Base-by-base conservation (phyloP, 2,888 invertebrate species). In the Troides oblongomaculatus region DNA sequence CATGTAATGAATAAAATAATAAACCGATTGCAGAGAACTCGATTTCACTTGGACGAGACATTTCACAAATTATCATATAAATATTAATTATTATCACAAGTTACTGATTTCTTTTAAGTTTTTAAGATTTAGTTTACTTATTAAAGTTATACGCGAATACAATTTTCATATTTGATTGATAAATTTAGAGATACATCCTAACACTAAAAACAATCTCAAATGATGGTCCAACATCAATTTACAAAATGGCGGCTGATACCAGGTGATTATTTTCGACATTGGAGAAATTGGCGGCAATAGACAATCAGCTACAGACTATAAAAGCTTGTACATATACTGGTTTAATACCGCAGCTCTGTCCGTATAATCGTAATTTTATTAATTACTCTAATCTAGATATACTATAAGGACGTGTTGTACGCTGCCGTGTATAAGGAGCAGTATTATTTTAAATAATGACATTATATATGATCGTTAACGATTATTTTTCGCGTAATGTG, bases 391-490 rank as follows among this genome's bases (percentile, higher is more conserved):
- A 63, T 63, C 62, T 70, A 70, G 62, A 53, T 70, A 70, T 62
- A 60, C 59, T 64, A 62, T 57, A 62, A 70, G 70, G 70, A 70
- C 70, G 70, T 70, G 69, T 70, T 66, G 46, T 66, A 56, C 68
- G 50, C 70, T 66, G 70, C 66, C 39, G 17, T 50, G 53, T 23
- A 62, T 53, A 63, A 23, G 46, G 25, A 62, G 46, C 69, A 65
- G 69, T 61, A 36, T 62, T 65, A 65, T 61, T 62, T 62, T 30
- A 57, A 69, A 30, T 56, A 61, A 62, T 57, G 46, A n/a, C 43
- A 21, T 53, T 50, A 62, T 23, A 62, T 25, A 46, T 53, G 53
- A 53, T n/a, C 53, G 8, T 6, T 53, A 53, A 53, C 14, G 46
- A 53, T 53, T 53, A n/a, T 53, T 53, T 53, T n/a, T 7, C 14